These are phyloP conservation scores for Vulpes ferrilata DNA, from an alignment of 2,113 vertebrate genomes.

Conservation along the genomic window DNA sequence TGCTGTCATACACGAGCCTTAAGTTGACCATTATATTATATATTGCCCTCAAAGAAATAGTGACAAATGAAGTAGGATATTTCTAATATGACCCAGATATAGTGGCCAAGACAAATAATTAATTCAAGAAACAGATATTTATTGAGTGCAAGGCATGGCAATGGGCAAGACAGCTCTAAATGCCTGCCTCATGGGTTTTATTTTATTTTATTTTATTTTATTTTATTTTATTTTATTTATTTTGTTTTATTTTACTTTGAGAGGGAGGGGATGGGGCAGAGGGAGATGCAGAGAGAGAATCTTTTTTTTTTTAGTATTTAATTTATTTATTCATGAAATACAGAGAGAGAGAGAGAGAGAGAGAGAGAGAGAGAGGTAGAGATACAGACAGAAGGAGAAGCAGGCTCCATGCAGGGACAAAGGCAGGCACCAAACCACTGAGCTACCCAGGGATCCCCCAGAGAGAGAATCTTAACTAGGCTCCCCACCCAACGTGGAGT, in stretches of 20 bases:
- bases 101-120: neutral
- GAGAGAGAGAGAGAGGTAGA: neutral
- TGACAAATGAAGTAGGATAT: neutral
- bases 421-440: too few species aligned
- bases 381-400: too few species aligned
- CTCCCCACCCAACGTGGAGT: neutral
- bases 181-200: neutral
- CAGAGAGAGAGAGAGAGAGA: neutral
- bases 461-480: neutral
- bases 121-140: neutral
- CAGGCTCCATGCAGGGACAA: too few species aligned
- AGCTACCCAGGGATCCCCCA: too few species aligned
- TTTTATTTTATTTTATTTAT: too few species aligned
- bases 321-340: too few species aligned
- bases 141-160: neutral
- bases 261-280: too few species aligned
- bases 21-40: neutral
- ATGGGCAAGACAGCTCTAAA: neutral
- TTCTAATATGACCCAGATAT: neutral
- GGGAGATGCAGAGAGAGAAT: neutral
- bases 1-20: fast-evolving
- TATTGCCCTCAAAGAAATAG: neutral
- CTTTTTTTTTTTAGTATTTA: too few species aligned
- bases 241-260: too few species aligned
- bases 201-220: too few species aligned